phyloP scores from a whole-genome alignment of 2,797 vertebrate species.

The Platyrinchus mystaceus region DNA sequence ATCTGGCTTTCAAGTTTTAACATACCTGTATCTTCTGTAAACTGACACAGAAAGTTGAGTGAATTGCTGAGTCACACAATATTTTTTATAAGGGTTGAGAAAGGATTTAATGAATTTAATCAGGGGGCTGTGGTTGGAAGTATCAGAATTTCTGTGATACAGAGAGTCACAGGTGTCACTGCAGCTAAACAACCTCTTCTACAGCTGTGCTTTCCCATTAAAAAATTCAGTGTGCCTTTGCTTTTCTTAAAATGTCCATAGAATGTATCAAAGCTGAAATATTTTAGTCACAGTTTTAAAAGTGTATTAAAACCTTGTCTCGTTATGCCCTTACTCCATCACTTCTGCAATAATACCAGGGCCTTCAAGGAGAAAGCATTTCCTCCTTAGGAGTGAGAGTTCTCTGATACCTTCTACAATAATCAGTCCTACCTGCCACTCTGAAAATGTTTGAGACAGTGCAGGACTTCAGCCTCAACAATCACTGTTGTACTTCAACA shows the following conservation, averaged over 20 bases:
- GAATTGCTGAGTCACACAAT: background rate
- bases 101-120: background rate
- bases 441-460: background rate
- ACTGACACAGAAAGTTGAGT: background rate
- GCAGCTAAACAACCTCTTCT: background rate
- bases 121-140: background rate
- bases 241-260: background rate
- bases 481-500: background rate
- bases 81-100: background rate
- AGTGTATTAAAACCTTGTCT: background rate
- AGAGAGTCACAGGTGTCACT: background rate
- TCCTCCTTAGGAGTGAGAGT: background rate
- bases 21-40: background rate
- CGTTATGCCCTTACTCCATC: background rate
- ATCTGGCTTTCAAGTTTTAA: background rate
- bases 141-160: background rate
- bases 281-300: background rate
- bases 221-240: background rate
- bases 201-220: background rate
- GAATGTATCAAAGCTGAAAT: background rate
- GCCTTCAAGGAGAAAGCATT: background rate
- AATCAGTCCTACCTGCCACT: background rate
- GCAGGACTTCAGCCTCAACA: background rate
- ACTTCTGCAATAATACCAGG: background rate
- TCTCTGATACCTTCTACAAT: background rate